Conservation (phyloP, 2,113 vertebrate genomes). For the Xenopus borealis region DNA sequence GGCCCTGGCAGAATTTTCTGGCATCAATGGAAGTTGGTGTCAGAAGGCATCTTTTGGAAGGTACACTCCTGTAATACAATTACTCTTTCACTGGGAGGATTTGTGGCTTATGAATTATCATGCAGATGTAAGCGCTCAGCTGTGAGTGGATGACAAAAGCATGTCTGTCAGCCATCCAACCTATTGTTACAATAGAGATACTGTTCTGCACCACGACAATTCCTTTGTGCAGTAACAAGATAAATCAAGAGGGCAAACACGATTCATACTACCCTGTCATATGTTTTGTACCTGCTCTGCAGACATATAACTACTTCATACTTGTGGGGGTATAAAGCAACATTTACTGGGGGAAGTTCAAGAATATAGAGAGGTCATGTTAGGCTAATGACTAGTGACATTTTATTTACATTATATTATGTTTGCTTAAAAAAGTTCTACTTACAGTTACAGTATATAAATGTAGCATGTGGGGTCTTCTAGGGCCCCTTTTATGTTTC, state of each 20-base stretch:
- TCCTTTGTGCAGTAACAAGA: slow-evolving; percentile 28
- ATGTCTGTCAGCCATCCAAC: slow-evolving; percentile 30
- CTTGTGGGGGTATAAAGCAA: too few species aligned
- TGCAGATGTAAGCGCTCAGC: slow-evolving; percentile 41
- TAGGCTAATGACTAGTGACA: too few species aligned
- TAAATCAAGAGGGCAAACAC: not conserved
- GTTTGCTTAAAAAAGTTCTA: too few species aligned
- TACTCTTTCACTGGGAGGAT: slow-evolving; percentile 35
- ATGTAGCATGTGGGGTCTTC: too few species aligned
- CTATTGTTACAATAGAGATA: slow-evolving; percentile 33
- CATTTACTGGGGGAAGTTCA: too few species aligned
- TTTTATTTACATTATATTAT: too few species aligned
- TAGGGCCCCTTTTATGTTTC: too few species aligned
- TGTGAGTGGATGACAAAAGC: slow-evolving; percentile 37
- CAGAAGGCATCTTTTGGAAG: slow-evolving; percentile 41
- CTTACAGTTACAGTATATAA: too few species aligned
- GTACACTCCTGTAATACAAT: slow-evolving; percentile 39
- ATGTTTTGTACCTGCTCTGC: too few species aligned
- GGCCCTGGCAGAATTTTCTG: slow-evolving; percentile 30
- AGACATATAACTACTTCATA: too few species aligned
- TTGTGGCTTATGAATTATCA: slow-evolving; percentile 40
- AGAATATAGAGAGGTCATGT: too few species aligned
- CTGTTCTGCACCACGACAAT: slow-evolving; percentile 24
- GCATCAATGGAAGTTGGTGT: slow-evolving; percentile 34
- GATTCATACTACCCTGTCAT: too few species aligned